phyloP scores from a whole-genome alignment of 2,797 vertebrate genomes.

The Hippopotamyrus pictus region DNA sequence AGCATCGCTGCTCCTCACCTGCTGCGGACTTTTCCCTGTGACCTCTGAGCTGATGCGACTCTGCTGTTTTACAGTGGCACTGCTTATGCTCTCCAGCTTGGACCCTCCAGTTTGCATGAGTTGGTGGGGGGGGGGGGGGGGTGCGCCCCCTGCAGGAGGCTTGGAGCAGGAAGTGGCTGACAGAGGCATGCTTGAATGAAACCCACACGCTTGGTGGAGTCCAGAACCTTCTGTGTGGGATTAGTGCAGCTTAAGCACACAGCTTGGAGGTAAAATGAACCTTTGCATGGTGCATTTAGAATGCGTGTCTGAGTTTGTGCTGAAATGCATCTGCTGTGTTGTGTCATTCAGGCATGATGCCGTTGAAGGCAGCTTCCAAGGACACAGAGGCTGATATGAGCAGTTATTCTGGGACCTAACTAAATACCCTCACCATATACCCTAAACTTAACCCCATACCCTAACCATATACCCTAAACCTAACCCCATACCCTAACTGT shows the following conservation, averaged over 20 bases:
- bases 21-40: not conserved
- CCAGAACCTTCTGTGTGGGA: not conserved
- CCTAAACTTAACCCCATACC: not conserved
- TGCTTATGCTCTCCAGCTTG: not conserved
- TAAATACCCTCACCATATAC: not conserved
- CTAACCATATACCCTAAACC: not conserved
- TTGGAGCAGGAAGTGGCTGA: not conserved
- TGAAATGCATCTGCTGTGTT: conserved; percentile 4
- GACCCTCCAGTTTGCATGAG: not conserved
- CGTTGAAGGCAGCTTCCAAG: not conserved
- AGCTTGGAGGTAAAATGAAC: not conserved
- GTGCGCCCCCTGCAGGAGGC: not conserved
- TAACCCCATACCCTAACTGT: not conserved
- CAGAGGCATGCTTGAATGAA: not conserved
- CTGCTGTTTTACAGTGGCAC: not conserved
- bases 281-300: not conserved
- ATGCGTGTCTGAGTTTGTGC: conserved; percentile 7
- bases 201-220: not conserved
- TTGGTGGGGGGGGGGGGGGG: not conserved
- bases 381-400: not conserved
- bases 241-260: not conserved
- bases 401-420: not conserved
- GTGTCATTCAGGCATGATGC: not conserved
- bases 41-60: not conserved
- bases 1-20: not conserved